Conservation (phyloP, 2,113 vertebrate genomes). For the Labeo rohita region DNA sequence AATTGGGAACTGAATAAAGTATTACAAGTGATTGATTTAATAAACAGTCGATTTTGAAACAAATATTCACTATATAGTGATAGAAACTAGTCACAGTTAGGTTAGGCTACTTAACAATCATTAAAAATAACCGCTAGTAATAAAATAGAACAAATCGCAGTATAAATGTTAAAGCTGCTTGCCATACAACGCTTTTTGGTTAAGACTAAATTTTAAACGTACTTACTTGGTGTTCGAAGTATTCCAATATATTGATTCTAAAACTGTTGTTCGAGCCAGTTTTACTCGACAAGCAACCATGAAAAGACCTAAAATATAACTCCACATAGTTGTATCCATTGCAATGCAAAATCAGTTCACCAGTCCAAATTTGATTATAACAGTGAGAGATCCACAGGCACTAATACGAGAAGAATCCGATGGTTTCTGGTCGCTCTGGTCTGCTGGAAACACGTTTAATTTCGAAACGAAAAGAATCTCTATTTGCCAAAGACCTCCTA, state of each 20-base stretch:
- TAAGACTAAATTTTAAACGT: neutral
- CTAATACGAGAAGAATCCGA: constrained; percentile 28
- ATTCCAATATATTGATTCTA: constrained; percentile 99
- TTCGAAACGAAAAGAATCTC: neutral
- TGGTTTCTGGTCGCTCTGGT: neutral
- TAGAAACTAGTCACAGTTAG: neutral
- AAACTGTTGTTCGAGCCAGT: constrained; percentile 87
- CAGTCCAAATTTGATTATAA: constrained; percentile 41
- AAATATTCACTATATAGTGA: neutral
- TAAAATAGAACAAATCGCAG: neutral
- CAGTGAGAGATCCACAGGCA: constrained; percentile 30
- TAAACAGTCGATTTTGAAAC: neutral
- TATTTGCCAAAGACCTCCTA: neutral
- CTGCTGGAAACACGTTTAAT: neutral
- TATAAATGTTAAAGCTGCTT: neutral
- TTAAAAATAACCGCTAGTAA: neutral
- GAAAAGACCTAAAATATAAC: constrained; percentile 89
- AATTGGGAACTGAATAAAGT: neutral
- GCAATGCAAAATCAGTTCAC: constrained; percentile 34
- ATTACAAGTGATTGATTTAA: neutral
- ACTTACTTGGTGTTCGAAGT: constrained; percentile 85
- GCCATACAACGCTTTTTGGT: neutral
- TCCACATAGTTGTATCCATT: constrained; percentile 89
- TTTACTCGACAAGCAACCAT: constrained; percentile 89
- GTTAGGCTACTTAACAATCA: neutral